phyloP scores from a whole-genome alignment of 1,140 invertebrate species.

The Cydia amplana region DNA sequence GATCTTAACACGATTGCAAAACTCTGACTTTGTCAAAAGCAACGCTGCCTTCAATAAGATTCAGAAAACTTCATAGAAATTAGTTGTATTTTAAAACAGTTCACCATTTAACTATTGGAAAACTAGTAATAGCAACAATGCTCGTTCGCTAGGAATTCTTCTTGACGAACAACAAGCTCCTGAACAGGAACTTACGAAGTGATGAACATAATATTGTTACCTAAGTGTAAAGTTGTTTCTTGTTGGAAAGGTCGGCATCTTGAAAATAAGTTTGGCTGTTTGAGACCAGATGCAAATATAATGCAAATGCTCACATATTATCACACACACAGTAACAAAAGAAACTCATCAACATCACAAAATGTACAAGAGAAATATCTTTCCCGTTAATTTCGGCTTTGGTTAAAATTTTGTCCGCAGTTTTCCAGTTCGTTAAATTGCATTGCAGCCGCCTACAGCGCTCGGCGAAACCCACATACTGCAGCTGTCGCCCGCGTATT shows the following conservation, averaged over 20 bases:
- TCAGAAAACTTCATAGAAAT: constrained; percentile 61
- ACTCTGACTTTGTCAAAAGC: constrained; percentile 61
- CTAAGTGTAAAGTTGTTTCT: too few relatives aligned
- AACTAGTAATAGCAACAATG: background rate
- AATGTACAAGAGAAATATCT: too few relatives aligned
- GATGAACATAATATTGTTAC: too few relatives aligned
- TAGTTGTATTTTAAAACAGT: constrained; percentile 51
- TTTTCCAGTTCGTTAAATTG: constrained; percentile 7
- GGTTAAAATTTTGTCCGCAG: background rate
- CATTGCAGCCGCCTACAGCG: background rate
- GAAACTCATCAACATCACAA: too few relatives aligned
- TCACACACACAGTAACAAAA: too few relatives aligned
- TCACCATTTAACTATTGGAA: constrained; percentile 42
- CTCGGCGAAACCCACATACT: background rate
- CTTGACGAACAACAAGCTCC: background rate
- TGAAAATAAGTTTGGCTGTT: too few relatives aligned
- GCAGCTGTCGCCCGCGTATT: too few relatives aligned
- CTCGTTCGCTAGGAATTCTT: background rate
- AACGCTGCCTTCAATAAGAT: constrained; percentile 64
- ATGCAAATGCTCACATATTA: too few relatives aligned
- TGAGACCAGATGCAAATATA: too few relatives aligned
- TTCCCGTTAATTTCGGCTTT: too few relatives aligned
- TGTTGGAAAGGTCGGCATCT: too few relatives aligned
- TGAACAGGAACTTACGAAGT: too few relatives aligned
- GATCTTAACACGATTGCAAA: constrained; percentile 68